A percentile compares a stretch with the other conserved stretches of the same genome.
These are phyloP conservation scores for Knipowitschia caucasica DNA, from an alignment of 2,797 vertebrate species.

Conservation along the genomic window DNA sequence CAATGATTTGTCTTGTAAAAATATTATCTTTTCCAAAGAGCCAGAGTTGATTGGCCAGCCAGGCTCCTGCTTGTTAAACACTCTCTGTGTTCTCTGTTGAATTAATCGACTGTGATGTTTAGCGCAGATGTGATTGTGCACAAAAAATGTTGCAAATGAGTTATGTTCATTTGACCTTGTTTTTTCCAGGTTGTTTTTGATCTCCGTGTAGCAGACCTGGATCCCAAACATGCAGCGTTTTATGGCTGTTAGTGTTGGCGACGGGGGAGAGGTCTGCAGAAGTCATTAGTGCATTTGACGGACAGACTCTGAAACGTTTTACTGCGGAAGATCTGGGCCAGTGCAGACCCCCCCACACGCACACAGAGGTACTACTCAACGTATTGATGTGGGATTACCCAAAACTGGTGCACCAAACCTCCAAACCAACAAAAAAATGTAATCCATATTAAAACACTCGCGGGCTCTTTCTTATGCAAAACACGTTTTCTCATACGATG, in stretches of 20 bases:
- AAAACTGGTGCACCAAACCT: too few species aligned
- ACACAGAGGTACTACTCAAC: neutral
- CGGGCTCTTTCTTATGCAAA: too few species aligned
- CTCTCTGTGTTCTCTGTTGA: neutral
- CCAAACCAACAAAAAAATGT: too few species aligned
- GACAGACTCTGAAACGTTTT: constrained; percentile 70
- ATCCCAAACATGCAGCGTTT: constrained; percentile 66
- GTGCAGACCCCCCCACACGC: constrained; percentile 41
- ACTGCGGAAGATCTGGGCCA: constrained; percentile 59
- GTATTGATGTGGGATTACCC: too few species aligned
- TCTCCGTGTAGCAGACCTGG: constrained; percentile 33
- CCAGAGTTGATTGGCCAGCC: too few species aligned
- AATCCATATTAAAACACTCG: too few species aligned
- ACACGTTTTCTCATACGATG: too few species aligned
- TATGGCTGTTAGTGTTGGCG: constrained; percentile 56
- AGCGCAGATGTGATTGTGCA: constrained; percentile 3
- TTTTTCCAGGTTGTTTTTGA: constrained; percentile 28
- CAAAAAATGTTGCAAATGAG: constrained; percentile 13
- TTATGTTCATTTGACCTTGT: constrained; percentile 13
- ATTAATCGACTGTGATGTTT: constrained; percentile 7
- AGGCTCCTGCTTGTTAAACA: too few species aligned
- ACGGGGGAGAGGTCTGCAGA: constrained; percentile 67
- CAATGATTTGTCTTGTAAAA: too few species aligned
- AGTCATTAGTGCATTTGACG: constrained; percentile 70
- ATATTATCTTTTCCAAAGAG: too few species aligned